These are phyloP conservation scores for Andricus grossulariae DNA, from an alignment of 1,140 invertebrate genomes.

Conservation along the genomic window DNA sequence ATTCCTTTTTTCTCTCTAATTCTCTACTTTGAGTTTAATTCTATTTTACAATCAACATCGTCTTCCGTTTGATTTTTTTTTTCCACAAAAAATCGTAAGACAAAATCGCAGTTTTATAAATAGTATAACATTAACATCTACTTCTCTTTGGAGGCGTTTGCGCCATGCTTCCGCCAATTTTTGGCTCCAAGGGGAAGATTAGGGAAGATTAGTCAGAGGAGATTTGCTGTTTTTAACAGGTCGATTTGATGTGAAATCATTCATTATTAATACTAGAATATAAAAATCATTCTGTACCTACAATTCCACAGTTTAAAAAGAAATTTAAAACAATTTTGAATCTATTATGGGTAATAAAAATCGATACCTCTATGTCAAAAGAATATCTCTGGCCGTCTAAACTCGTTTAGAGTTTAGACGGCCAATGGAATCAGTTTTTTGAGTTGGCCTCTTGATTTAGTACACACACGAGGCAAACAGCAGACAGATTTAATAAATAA, in stretches of 20 bases:
- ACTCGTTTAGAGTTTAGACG: no score
- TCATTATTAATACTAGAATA: not conserved
- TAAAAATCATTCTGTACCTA: not conserved
- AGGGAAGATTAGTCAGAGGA: constrained; percentile 51
- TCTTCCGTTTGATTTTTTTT: not conserved
- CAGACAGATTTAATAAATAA: no score
- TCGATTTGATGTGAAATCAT: constrained; percentile 6
- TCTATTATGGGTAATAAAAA: no score
- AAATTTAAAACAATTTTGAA: not conserved
- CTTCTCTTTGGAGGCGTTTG: constrained; percentile 59
- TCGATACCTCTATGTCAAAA: no score
- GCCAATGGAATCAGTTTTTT: no score
- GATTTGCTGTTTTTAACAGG: constrained; percentile 17
- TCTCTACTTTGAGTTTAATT: constrained; percentile 3
- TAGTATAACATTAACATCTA: constrained; percentile 52
- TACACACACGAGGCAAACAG: no score
- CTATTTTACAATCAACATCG: constrained; percentile 26
- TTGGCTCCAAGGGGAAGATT: constrained; percentile 62
- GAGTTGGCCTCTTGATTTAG: no score
- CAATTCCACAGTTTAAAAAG: not conserved
- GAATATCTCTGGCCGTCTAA: no score
- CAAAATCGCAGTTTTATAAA: constrained; percentile 40
- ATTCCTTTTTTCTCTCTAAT: not conserved
- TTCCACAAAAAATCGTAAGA: not conserved
- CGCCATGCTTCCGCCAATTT: constrained; percentile 45